phyloP scores from a whole-genome alignment of 2,113 vertebrate species.

The Toxotes chatareus region DNA sequence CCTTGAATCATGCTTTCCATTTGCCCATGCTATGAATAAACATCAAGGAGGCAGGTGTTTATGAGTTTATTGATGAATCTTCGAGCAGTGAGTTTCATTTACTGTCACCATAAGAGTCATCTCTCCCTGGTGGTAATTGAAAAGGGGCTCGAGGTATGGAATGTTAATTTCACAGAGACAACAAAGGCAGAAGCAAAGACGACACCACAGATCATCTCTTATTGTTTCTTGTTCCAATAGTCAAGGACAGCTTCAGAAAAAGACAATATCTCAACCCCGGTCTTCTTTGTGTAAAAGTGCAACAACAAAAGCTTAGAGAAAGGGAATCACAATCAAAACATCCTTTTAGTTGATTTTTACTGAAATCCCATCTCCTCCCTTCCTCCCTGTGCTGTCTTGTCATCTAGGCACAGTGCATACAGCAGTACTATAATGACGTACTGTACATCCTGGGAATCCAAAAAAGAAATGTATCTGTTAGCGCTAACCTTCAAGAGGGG shows the following conservation, averaged over 20 bases:
- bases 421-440: conserved; percentile 17
- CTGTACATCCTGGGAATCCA: conserved; percentile 29
- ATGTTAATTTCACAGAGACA: conserved; percentile 31
- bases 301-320: conserved; percentile 9
- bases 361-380: neutral
- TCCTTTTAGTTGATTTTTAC: neutral
- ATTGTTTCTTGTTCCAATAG: conserved; percentile 6
- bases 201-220: neutral
- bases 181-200: conserved; percentile 12
- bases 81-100: conserved; percentile 33
- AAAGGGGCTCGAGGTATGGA: conserved; percentile 14
- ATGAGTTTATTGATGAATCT: conserved; percentile 52
- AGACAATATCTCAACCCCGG: neutral
- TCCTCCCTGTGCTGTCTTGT: neutral
- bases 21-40: conserved; percentile 47
- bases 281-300: conserved; percentile 1
- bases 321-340: neutral
- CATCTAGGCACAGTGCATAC: neutral
- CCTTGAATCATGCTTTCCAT: conserved; percentile 15
- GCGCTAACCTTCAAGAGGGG: conserved; percentile 5
- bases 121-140: conserved; percentile 18
- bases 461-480: conserved; percentile 38
- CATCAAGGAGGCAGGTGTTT: conserved; percentile 27
- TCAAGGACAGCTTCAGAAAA: conserved; percentile 3
- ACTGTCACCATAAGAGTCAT: conserved; percentile 38